Conservation (phyloP, 1,140 invertebrate genomes). For the Mesaphorura yosii region DNA sequence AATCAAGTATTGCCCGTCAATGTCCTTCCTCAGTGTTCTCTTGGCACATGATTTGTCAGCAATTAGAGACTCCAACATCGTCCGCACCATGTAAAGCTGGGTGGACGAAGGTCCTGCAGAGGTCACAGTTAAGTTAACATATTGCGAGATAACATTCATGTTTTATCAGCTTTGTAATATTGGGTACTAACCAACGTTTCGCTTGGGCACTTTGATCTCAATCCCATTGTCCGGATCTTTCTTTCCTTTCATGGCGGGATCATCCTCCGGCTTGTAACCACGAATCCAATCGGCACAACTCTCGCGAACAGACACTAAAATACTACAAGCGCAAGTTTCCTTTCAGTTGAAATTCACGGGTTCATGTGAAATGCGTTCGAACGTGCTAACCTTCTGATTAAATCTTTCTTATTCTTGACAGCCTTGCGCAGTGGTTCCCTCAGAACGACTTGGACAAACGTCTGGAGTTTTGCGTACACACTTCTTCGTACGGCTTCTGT, state of each 20-base stretch:
- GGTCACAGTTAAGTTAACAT: slow-evolving; percentile 14
- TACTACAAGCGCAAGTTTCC: no score
- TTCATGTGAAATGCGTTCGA: slow-evolving; percentile 32
- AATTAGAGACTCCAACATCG: slow-evolving; percentile 95
- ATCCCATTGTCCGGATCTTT: slow-evolving; percentile 87
- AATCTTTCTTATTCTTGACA: slow-evolving; percentile 95
- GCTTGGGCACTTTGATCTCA: slow-evolving; percentile 78
- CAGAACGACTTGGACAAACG: slow-evolving; percentile 85
- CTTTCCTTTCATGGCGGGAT: slow-evolving; percentile 88
- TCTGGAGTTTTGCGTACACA: slow-evolving; percentile 94
- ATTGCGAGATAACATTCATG: no score
- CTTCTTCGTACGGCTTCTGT: slow-evolving; percentile 87
- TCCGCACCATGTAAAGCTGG: slow-evolving; percentile 97
- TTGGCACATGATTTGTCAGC: slow-evolving; percentile 94
- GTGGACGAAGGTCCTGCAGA: slow-evolving; percentile 67
- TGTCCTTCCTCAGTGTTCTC: slow-evolving; percentile 85
- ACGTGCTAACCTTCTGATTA: slow-evolving; percentile 62
- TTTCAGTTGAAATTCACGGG: slow-evolving; percentile 12
- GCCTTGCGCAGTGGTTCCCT: slow-evolving; percentile 90
- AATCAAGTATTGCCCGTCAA: slow-evolving; percentile 80
- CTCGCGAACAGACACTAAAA: slow-evolving; percentile 87
- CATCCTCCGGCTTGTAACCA: slow-evolving; percentile 79
- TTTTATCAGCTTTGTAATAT: no score
- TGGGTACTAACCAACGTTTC: slow-evolving; percentile 75
- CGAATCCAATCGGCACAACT: slow-evolving; percentile 93